Conservation (phyloP, 2,888 invertebrate genomes). For the Suillia variegata region DNA sequence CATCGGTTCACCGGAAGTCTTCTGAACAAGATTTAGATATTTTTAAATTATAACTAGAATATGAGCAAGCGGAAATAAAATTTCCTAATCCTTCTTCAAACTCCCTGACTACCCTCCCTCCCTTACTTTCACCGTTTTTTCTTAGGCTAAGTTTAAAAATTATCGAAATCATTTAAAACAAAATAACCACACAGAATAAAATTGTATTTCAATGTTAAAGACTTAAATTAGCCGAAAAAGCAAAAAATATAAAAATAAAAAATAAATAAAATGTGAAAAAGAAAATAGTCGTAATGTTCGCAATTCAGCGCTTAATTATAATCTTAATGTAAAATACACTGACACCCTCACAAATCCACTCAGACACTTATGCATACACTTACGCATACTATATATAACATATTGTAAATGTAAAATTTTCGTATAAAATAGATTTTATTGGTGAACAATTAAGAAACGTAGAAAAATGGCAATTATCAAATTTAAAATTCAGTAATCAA, state of each 20-base stretch:
- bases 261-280: no score
- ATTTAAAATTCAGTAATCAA: background rate
- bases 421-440: no score
- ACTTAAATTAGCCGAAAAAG: conserved; percentile 16
- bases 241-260: background rate
- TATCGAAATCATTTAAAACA: conserved; percentile 25
- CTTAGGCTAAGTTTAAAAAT: conserved; percentile 22
- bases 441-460: no score
- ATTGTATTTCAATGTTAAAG: conserved; percentile 24
- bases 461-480: no score
- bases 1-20: background rate
- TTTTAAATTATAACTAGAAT: conserved; percentile 34
- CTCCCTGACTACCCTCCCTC: no score
- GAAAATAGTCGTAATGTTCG: conserved; percentile 7
- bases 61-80: conserved; percentile 49
- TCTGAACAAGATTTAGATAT: background rate
- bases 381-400: background rate
- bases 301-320: conserved; percentile 13
- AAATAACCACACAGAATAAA: conserved; percentile 20
- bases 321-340: conserved; percentile 10
- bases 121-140: no score
- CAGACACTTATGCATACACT: background rate
- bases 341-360: background rate
- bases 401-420: no score
- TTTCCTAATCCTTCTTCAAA: no score